Base-by-base conservation (phyloP, 2,113 vertebrate species). In the Trachemys scripta region DNA sequence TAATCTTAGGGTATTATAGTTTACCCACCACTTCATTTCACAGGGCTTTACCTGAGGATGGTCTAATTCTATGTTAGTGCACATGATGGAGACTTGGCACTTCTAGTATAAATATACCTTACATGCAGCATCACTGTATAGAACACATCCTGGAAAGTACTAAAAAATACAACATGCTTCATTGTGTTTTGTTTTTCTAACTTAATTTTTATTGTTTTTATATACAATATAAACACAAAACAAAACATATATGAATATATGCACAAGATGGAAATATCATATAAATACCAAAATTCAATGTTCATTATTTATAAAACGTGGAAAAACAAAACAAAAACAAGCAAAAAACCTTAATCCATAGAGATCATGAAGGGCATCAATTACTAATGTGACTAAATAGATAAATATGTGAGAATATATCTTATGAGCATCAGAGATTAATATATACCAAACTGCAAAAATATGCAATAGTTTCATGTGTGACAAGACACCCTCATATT, bases 61-160 rank as follows among this genome's bases (percentile, higher is more conserved):
- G 24, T 75, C 38, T 72, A 38, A 72, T 38, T 62, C 27, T 62
- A 14, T 62, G 57, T 62, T 31, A 20, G n/a, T 19, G 19, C 20
- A 38, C 65, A 38, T 72, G 65, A 65, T 42, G 42, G 65, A 84
- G 19, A 85, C 42, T 8, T 96, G 49, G 84, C 29, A 42, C 24
- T 75, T 81, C 35, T 87, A 76, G n/a, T 69, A 49, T 38, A 82
- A 76, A 51, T 53, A 31, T 2, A 16, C 14, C 8, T 89, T 85
- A 1, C 19, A 42, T 76, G 11, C 47, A 3, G 0, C 62, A 12
- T 12, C 87, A 29, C 47, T 89, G 0, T 76, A 72, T 80, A 82
- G 22, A 84, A 92, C 57, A 51, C 65, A 12, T 56, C 3, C 47
- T 3, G 8, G 45, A 38, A 84, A 76, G 54, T 29, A 80, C 3